phyloP scores from a whole-genome alignment of 35 echinoderm and acorn worm genomes.

The Heliocidaris erythrogramma region DNA sequence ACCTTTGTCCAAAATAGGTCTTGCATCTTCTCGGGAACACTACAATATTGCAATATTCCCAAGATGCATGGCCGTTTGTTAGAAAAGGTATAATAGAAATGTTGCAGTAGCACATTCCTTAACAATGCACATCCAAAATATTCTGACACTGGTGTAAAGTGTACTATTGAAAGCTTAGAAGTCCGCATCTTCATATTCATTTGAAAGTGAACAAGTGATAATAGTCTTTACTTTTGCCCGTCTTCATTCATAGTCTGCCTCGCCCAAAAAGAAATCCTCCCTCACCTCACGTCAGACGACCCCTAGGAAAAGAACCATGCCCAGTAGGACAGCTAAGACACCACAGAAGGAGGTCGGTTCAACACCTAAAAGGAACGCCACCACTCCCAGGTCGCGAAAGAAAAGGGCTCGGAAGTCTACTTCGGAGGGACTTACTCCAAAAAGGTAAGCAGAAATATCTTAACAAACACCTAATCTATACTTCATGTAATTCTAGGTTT shows the following conservation, averaged over 20 bases:
- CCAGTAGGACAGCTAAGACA: not conserved
- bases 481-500: no score
- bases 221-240: not conserved
- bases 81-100: no score
- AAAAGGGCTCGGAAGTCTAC: slow-evolving; percentile 6
- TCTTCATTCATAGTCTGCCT: not conserved
- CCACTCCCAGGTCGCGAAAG: not conserved
- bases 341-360: slow-evolving; percentile 1
- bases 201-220: not conserved
- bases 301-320: not conserved
- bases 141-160: not conserved
- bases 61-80: no score
- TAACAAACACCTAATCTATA: no score
- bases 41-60: no score
- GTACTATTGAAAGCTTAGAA: not conserved
- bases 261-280: not conserved
- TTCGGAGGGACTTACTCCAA: slow-evolving; percentile 23
- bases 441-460: not conserved
- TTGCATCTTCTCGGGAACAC: no score
- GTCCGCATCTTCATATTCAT: not conserved
- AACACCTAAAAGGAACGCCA: not conserved
- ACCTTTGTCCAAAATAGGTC: no score
- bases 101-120: not conserved
- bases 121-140: not conserved
- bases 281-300: not conserved